phyloP scores from a whole-genome alignment of 1,140 invertebrate species.

The Sarcophaga peregrina region DNA sequence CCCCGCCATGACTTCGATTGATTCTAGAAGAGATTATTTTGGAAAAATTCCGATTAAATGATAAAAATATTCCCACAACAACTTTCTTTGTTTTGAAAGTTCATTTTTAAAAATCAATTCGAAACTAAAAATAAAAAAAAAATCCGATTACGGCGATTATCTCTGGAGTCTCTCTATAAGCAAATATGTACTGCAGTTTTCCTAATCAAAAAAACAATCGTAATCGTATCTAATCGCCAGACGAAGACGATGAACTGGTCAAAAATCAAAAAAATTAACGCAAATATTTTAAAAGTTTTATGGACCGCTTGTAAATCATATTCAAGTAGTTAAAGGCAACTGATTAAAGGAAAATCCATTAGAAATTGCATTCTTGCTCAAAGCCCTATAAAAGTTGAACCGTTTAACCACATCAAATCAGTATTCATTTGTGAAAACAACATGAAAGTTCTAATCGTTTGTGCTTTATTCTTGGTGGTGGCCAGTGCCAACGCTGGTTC shows the following conservation, averaged over 20 bases:
- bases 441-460: constrained; percentile 57
- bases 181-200: background rate
- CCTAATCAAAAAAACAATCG: background rate
- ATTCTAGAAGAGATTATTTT: no score
- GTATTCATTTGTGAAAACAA: constrained; percentile 27
- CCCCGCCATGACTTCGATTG: no score
- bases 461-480: constrained; percentile 51
- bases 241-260: background rate
- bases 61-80: background rate
- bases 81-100: background rate
- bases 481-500: constrained; percentile 50
- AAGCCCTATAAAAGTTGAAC: background rate
- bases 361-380: background rate
- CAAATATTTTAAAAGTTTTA: background rate
- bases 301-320: background rate
- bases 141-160: background rate
- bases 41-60: no score
- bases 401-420: background rate
- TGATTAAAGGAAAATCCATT: background rate
- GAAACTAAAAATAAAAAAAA: background rate
- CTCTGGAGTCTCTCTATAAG: background rate
- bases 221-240: background rate
- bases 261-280: background rate
- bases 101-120: background rate
- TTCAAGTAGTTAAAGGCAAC: background rate